These are phyloP conservation scores for Pseudomyrmex dendroicus DNA, from an alignment of 1,140 invertebrate genomes.

Conservation along the genomic window DNA sequence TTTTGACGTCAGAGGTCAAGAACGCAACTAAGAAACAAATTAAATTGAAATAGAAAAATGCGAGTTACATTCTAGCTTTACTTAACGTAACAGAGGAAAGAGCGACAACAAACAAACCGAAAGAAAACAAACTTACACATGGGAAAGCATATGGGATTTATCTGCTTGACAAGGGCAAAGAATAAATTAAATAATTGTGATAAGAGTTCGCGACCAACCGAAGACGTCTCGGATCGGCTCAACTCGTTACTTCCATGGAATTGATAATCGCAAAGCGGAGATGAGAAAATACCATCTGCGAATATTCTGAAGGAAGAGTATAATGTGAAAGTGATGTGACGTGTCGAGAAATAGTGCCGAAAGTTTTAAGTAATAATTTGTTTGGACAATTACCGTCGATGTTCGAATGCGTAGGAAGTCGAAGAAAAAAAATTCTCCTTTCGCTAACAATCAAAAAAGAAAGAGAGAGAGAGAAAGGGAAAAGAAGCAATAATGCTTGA, in stretches of 20 bases:
- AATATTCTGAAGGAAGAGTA: not conserved
- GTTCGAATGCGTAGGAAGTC: too few relatives aligned
- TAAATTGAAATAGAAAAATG: too few relatives aligned
- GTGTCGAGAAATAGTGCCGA: too few relatives aligned
- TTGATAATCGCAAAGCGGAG: not conserved
- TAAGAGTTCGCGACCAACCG: not conserved
- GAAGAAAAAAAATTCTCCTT: too few relatives aligned
- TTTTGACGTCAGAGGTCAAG: too few relatives aligned
- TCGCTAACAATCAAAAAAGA: too few relatives aligned
- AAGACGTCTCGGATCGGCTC: not conserved
- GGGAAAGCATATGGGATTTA: constrained; percentile 44
- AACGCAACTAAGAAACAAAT: too few relatives aligned
- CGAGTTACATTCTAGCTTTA: constrained; percentile 34
- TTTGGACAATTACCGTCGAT: too few relatives aligned
- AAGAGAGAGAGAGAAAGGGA: too few relatives aligned
- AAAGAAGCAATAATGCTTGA: too few relatives aligned
- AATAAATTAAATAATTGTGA: constrained; percentile 11
- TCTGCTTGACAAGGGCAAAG: constrained; percentile 17
- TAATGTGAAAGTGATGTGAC: not conserved
- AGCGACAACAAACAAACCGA: not conserved
- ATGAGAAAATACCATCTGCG: not conserved
- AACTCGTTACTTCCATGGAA: constrained; percentile 4
- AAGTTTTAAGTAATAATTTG: too few relatives aligned
- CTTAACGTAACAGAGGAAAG: constrained; percentile 16
- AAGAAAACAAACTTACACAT: constrained; percentile 21